These are phyloP conservation scores for Rutpela maculata DNA, from an alignment of 2,888 invertebrate genomes.

Conservation along the genomic window DNA sequence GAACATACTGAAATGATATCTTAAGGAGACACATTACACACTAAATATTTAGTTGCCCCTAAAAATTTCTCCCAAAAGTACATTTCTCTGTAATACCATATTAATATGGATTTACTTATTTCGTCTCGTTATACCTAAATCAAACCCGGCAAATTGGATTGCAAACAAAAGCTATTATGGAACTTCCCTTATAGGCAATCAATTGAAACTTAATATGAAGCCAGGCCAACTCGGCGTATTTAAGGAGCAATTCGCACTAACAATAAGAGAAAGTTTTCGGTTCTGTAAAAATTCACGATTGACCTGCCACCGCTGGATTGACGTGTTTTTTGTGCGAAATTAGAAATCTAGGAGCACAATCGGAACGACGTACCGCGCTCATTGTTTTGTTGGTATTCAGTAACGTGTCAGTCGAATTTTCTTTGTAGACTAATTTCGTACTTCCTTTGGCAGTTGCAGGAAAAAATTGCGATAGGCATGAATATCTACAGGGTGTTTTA, in stretches of 20 bases:
- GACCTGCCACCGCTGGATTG: conserved; percentile 58
- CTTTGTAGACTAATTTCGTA: conserved; percentile 37
- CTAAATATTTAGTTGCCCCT: no score
- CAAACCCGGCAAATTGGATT: conserved; percentile 14
- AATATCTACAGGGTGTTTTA: neutral
- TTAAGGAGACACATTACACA: no score
- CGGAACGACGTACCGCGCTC: conserved; percentile 28
- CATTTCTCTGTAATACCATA: neutral
- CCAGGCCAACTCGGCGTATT: conserved; percentile 27
- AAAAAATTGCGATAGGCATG: conserved; percentile 5
- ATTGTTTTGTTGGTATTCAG: conserved; percentile 38
- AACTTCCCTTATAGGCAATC: conserved; percentile 50
- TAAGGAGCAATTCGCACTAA: conserved; percentile 42
- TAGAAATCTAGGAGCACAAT: conserved; percentile 60
- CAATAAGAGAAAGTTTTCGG: conserved; percentile 50
- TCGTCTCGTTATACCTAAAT: conserved; percentile 1
- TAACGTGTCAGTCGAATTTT: conserved; percentile 33
- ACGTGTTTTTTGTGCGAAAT: conserved; percentile 62
- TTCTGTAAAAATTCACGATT: conserved; percentile 40
- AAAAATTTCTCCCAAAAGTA: no score
- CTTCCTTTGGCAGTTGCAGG: conserved; percentile 14
- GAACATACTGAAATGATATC: no score
- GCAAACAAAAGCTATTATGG: conserved; percentile 44
- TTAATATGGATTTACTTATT: neutral
- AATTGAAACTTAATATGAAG: conserved; percentile 50